These are phyloP conservation scores for Anas platyrhynchos DNA, from an alignment of 2,113 vertebrate species.

Conservation along the genomic window DNA sequence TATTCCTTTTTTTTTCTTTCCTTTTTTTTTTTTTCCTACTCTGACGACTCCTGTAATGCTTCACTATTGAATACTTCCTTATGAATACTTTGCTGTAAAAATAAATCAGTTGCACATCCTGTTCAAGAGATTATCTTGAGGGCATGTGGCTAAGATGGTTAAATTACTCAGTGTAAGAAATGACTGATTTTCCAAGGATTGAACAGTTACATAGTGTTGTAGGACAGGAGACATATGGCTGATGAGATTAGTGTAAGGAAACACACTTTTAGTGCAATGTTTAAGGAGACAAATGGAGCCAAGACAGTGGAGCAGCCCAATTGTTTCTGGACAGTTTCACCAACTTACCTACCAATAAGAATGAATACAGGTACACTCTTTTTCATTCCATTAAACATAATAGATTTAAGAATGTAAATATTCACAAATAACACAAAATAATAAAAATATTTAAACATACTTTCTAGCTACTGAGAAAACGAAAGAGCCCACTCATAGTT, in stretches of 20 bases:
- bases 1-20: background rate
- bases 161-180: background rate
- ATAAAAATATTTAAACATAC: background rate
- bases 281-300: background rate
- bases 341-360: background rate
- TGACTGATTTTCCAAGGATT: background rate
- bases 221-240: background rate
- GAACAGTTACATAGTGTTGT: background rate
- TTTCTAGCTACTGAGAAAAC: background rate
- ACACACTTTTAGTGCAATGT: background rate
- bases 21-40: background rate
- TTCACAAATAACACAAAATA: background rate
- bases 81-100: background rate
- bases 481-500: background rate
- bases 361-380: background rate
- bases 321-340: background rate
- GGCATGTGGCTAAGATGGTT: background rate
- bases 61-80: background rate
- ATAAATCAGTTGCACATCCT: background rate
- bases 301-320: background rate
- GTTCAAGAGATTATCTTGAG: background rate
- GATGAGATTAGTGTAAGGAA: background rate
- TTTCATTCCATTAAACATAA: background rate
- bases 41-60: background rate
- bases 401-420: background rate